A percentile compares a stretch with the other conserved stretches of the same genome.
Evolutionary conservation across 2,797 vertebrate genomes (phyloP).

Genomic region (Cirrhinus mrigala): DNA sequence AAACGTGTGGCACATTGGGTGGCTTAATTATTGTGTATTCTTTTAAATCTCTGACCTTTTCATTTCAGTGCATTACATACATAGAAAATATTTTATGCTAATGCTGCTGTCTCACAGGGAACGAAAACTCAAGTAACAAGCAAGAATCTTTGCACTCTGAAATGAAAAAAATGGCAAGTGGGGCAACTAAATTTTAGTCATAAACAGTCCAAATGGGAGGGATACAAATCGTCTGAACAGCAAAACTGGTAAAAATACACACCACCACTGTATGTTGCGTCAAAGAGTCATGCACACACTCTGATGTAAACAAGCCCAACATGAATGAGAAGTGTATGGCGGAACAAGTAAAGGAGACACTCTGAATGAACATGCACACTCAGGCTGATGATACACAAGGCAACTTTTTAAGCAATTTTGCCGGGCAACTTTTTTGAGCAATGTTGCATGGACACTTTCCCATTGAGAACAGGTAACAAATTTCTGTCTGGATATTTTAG

Average conservation of each 20-base stretch:
- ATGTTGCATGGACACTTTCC: too few relatives aligned
- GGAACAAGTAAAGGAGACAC: too few relatives aligned
- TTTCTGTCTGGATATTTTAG: too few relatives aligned
- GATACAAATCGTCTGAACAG: background rate
- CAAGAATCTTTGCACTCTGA: constrained; percentile 31
- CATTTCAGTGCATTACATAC: background rate
- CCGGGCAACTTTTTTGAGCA: too few relatives aligned
- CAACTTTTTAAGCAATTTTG: too few relatives aligned
- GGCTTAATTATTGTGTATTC: background rate
- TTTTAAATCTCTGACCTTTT: constrained; percentile 32
- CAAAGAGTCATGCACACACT: too few relatives aligned
- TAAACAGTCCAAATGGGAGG: background rate
- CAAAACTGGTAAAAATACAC: background rate
- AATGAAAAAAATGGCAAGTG: background rate
- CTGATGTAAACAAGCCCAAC: too few relatives aligned
- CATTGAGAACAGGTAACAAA: too few relatives aligned
- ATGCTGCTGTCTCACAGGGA: background rate
- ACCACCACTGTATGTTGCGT: too few relatives aligned
- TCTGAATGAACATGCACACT: too few relatives aligned
- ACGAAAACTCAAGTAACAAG: background rate
- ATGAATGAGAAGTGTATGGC: too few relatives aligned
- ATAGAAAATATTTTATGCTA: background rate
- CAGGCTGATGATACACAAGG: too few relatives aligned
- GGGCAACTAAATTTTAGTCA: background rate
- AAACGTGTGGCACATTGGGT: background rate